Conservation (phyloP, 2,888 invertebrate genomes). For the Therioaphis trifolii region DNA sequence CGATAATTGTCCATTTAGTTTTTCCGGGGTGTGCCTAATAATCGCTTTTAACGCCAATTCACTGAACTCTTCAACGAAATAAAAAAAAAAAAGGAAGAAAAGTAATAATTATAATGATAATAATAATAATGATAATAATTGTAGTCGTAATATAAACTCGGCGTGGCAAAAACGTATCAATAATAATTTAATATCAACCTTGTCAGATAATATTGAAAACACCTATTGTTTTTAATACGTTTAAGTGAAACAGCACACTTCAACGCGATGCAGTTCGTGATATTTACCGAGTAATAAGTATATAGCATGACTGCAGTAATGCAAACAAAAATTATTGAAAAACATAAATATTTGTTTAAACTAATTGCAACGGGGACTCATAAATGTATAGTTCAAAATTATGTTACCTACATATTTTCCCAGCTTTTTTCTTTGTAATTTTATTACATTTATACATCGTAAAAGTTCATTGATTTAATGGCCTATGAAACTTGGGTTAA, state of each 20-base stretch:
- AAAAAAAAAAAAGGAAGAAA: neutral
- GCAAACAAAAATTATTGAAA: no score
- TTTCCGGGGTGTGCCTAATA: constrained; percentile 42
- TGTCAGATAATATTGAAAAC: constrained; percentile 4
- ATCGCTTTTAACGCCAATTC: constrained; percentile 54
- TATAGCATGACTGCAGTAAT: no score
- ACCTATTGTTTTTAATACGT: neutral
- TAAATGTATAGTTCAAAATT: no score
- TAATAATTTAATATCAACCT: constrained; percentile 28
- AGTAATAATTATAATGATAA: constrained; percentile 15
- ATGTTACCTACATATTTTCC: no score
- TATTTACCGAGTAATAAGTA: no score
- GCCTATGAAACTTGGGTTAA: no score
- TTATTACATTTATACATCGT: no score
- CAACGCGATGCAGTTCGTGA: no score
- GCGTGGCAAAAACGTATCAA: constrained; percentile 31
- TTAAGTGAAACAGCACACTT: neutral
- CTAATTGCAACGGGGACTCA: no score
- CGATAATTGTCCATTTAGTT: constrained; percentile 47
- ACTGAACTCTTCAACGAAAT: neutral
- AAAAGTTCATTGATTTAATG: no score
- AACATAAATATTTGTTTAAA: no score
- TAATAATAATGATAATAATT: neutral
- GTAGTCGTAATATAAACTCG: neutral
- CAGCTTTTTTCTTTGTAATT: no score